Conservation (phyloP, 2,113 vertebrate species). For the Hyla sarda region DNA sequence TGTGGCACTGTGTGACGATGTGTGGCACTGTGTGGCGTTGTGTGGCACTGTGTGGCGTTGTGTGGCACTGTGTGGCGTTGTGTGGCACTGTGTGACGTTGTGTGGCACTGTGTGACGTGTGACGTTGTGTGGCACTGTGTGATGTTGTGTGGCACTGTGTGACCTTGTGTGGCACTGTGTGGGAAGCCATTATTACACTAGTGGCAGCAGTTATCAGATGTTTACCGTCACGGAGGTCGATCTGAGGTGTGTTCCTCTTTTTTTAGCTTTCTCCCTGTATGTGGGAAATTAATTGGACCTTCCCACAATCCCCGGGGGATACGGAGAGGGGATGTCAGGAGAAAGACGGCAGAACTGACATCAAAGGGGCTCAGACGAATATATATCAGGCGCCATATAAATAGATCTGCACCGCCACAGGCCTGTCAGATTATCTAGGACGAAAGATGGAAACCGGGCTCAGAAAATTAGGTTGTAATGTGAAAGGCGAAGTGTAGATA, state of each 20-base stretch:
- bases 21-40: no score
- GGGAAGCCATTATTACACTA: background rate
- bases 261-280: constrained; percentile 24
- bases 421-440: constrained; percentile 17
- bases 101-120: no score
- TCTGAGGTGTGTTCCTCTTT: background rate
- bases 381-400: constrained; percentile 36
- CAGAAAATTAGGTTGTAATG: background rate
- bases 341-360: constrained; percentile 5
- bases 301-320: constrained; percentile 24
- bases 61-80: no score
- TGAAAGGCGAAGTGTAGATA: background rate
- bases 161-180: constrained; percentile 9
- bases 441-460: constrained; percentile 25
- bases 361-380: constrained; percentile 18
- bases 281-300: constrained; percentile 48
- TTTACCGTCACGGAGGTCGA: constrained; percentile 21
- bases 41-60: no score
- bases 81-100: no score
- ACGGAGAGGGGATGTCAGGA: constrained; percentile 31
- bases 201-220: constrained; percentile 2
- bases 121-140: no score
- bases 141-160: no score
- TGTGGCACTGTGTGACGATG: no score
- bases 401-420: background rate